These are phyloP conservation scores for Microtus richardsoni DNA, from an alignment of 2,113 vertebrate genomes.

Conservation along the genomic window DNA sequence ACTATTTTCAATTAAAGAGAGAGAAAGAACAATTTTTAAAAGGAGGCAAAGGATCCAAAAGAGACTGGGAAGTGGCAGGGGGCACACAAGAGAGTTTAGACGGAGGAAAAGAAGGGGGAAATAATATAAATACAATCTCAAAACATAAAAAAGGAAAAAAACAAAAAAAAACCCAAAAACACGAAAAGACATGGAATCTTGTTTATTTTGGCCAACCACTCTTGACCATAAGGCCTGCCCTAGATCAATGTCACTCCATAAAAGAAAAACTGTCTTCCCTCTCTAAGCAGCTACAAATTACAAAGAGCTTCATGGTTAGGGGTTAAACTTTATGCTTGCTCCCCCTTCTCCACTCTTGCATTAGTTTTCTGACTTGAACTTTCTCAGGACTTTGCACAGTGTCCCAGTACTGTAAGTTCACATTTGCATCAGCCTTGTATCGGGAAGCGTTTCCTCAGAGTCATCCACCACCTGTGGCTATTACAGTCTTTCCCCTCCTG, in stretches of 20 bases:
- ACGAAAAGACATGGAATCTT: neutral
- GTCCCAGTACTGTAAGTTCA: neutral
- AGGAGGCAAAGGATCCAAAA: neutral
- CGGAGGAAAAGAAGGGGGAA: neutral
- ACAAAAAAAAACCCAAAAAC: neutral
- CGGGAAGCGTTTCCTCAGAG: neutral
- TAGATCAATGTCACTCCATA: neutral
- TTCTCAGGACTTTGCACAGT: neutral
- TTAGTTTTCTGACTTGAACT: neutral
- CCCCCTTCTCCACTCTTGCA: neutral
- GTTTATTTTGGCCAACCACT: neutral
- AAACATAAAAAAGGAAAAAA: neutral
- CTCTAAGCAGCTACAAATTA: neutral
- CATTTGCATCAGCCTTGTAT: neutral
- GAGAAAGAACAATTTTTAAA: neutral
- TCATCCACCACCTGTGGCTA: neutral
- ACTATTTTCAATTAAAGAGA: neutral
- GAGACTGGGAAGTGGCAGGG: neutral
- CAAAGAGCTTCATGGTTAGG: neutral
- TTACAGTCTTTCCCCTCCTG: neutral
- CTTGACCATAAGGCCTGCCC: neutral
- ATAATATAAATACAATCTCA: neutral
- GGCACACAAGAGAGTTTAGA: neutral
- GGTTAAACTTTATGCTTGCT: neutral
- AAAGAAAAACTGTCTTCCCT: neutral